Conservation (phyloP, 2,888 invertebrate genomes). For the Incurvaria masculella region DNA sequence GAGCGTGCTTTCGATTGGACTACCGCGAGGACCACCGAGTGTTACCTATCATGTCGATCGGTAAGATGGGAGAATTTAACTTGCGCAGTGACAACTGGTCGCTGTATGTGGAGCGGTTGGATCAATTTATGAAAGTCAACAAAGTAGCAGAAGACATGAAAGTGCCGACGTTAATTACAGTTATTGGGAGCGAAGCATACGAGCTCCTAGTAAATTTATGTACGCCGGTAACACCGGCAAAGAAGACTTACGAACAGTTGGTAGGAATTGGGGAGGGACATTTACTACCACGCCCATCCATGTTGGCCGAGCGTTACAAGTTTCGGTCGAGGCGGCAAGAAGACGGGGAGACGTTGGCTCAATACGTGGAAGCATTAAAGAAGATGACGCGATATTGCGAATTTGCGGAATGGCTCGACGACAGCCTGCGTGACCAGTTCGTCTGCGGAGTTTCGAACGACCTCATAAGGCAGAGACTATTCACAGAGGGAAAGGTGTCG, state of each 20-base stretch:
- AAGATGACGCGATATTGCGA: background rate
- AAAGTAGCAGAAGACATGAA: background rate
- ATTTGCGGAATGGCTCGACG: background rate
- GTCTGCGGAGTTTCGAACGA: slow-evolving; percentile 4
- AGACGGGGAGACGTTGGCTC: background rate
- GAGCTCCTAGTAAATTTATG: background rate
- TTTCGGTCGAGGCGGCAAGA: slow-evolving; percentile 1
- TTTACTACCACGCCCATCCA: slow-evolving; percentile 2
- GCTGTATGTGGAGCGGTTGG: background rate
- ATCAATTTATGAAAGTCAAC: background rate
- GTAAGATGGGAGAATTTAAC: too few relatives aligned
- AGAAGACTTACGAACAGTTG: background rate
- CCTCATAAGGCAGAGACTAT: slow-evolving; percentile 2
- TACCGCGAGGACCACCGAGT: too few relatives aligned
- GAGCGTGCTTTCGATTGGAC: too few relatives aligned
- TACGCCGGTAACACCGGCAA: background rate
- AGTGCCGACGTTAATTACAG: background rate
- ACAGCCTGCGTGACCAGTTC: slow-evolving; percentile 5
- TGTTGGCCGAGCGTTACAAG: slow-evolving; percentile 3
- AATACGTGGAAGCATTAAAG: slow-evolving; percentile 2
- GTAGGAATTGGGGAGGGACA: background rate
- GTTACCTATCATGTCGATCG: too few relatives aligned
- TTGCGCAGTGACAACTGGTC: background rate
- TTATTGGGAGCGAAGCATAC: background rate
- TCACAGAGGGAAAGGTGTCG: background rate